Evolutionary conservation across 2,113 vertebrate species (phyloP).

Genomic region (Reinhardtius hippoglossoides): DNA sequence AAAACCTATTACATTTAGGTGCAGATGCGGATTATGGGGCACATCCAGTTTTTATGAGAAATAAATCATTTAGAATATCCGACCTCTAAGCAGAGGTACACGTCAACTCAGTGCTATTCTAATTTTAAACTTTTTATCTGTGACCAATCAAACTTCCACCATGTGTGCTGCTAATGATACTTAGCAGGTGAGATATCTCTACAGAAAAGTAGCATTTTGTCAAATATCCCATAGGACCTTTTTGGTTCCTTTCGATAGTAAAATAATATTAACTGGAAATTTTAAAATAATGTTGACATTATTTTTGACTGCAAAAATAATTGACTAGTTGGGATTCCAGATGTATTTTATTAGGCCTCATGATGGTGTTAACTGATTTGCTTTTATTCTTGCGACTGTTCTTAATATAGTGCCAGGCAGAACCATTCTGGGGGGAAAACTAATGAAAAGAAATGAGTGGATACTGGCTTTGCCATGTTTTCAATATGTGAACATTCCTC

Average conservation of each 20-base stretch:
- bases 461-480: constrained; percentile 20
- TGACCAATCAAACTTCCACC: not conserved
- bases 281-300: not conserved
- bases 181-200: not conserved
- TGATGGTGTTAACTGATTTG: not conserved
- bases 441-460: constrained; percentile 7
- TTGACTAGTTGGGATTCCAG: not conserved
- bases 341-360: not conserved
- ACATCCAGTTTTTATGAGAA: no score
- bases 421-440: constrained; percentile 14
- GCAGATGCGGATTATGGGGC: no score
- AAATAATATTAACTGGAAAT: constrained; percentile 1
- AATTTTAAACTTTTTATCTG: not conserved
- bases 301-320: not conserved
- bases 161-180: not conserved
- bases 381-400: constrained; percentile 13
- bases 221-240: not conserved
- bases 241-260: not conserved
- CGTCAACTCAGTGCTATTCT: not conserved
- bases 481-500: constrained; percentile 46
- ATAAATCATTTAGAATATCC: not conserved
- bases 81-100: not conserved
- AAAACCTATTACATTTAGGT: no score
- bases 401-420: constrained; percentile 8
- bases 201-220: not conserved